A percentile compares a stretch with the other conserved stretches of the same genome.
phyloP scores from a whole-genome alignment of 2,888 invertebrate species.

The Phengaris arion region DNA sequence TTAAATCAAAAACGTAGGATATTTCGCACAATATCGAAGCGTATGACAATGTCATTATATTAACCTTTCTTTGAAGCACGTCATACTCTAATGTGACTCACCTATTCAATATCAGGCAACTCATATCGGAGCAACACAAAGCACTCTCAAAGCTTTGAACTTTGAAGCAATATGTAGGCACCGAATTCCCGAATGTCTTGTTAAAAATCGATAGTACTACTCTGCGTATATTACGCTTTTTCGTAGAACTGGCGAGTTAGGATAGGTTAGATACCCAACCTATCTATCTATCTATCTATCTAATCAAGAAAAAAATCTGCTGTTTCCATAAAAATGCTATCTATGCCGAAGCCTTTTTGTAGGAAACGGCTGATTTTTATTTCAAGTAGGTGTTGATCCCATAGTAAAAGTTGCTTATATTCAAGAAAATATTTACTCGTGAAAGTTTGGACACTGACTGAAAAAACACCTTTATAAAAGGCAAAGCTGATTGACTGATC shows the following conservation, averaged over 20 bases:
- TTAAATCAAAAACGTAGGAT: not conserved
- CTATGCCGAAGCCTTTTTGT: too few relatives aligned
- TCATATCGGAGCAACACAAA: not conserved
- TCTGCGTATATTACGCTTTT: not conserved
- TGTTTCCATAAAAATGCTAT: too few relatives aligned
- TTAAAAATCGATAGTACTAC: not conserved
- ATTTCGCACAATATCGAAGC: not conserved
- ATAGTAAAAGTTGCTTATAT: too few relatives aligned
- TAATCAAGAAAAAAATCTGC: too few relatives aligned
- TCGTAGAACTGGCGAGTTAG: not conserved
- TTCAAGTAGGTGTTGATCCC: too few relatives aligned
- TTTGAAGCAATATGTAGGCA: conserved; percentile 11
- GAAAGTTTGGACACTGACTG: too few relatives aligned
- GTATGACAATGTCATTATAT: not conserved
- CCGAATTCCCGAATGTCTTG: conserved; percentile 11
- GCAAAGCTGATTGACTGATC: too few relatives aligned
- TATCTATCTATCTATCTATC: too few relatives aligned
- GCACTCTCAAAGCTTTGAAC: conserved; percentile 7
- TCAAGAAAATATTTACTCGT: too few relatives aligned
- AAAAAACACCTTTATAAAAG: too few relatives aligned
- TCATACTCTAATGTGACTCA: not conserved
- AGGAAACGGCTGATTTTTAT: too few relatives aligned
- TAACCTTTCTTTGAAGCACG: conserved; percentile 2
- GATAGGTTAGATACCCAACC: too few relatives aligned
- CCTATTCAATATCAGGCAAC: not conserved